Conservation (phyloP, 2,797 vertebrate species). For the Hypotaenidia philippensis region DNA sequence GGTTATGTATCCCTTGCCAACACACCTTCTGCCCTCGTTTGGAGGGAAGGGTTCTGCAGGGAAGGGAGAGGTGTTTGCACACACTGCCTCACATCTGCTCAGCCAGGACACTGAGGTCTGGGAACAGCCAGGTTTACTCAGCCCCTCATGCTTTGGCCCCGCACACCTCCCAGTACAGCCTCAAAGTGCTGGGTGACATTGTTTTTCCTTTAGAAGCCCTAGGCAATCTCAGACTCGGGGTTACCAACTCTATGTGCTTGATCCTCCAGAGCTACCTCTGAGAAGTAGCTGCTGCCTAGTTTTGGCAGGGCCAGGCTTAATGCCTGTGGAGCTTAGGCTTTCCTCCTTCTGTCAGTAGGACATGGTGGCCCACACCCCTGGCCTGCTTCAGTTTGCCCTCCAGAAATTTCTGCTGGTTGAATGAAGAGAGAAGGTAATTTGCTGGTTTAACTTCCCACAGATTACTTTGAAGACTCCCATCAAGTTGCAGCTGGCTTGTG, state of each 20-base stretch:
- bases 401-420: neutral
- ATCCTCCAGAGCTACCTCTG: neutral
- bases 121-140: neutral
- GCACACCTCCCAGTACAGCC: neutral
- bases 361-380: fast-evolving
- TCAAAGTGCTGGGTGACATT: neutral
- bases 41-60: neutral
- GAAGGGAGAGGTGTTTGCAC: neutral
- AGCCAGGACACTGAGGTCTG: neutral
- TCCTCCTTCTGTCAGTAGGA: neutral
- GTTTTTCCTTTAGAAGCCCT: neutral
- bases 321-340: neutral
- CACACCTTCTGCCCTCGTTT: fast-evolving
- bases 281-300: neutral
- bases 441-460: neutral
- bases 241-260: neutral
- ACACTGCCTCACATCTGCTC: neutral
- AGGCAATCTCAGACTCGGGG: fast-evolving
- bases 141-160: neutral
- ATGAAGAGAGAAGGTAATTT: neutral
- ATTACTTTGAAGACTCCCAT: neutral
- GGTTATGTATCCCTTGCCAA: neutral
- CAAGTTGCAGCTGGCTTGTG: neutral
- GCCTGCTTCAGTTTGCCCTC: neutral
- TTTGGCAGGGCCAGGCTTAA: neutral